Evolutionary conservation across 2,113 vertebrate genomes (phyloP), one percentile per base, ranked within the genome.

Genomic region (Delphinus delphis): DNA sequence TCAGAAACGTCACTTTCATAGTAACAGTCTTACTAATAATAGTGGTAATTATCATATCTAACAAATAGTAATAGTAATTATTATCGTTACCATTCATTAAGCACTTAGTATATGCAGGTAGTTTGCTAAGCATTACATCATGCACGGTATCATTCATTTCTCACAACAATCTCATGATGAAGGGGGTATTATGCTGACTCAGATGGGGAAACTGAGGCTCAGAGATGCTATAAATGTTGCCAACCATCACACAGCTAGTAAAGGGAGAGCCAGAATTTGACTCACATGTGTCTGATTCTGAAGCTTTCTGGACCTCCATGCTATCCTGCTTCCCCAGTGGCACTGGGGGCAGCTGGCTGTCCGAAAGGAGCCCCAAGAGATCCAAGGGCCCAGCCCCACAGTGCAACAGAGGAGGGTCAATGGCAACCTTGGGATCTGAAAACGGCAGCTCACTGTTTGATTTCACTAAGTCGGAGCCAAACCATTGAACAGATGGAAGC

Each of bases 131-230:
- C 41, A 1, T 25, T 3, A 28, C 7, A 0, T 21, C 44, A 9
- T 2, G 10, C 2, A 12, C 1, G 0, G 8, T 1, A 1, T 13
- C 47, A 41, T 26, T 23, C 18, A 33, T 2, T 53, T 50, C 68
- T 80, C 31, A 44, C 65, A 33, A 15, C 25, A 1, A 12, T 26
- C 31, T 88, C 63, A 6, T 18, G 7, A 47, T 0, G 50, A 71
- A 58, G 63, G 31, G 7, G 50, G 65, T 9, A 20, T 10, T 2
- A 23, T 2, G 33, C 73, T 8, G 3, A 36, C 76, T n/a, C 62
- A 11, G 36, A 55, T 12, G 44, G 62, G 71, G 90, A 95, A 77
- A 80, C 36, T 1, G 81, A 95, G 85, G 89, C 50, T 55, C 81
- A 21, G 77, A 68, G 76, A 55, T 28, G 71, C 44, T 14, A 17